Evolutionary conservation across 2,113 vertebrate genomes (phyloP).

Genomic region (Notothenia rossii): DNA sequence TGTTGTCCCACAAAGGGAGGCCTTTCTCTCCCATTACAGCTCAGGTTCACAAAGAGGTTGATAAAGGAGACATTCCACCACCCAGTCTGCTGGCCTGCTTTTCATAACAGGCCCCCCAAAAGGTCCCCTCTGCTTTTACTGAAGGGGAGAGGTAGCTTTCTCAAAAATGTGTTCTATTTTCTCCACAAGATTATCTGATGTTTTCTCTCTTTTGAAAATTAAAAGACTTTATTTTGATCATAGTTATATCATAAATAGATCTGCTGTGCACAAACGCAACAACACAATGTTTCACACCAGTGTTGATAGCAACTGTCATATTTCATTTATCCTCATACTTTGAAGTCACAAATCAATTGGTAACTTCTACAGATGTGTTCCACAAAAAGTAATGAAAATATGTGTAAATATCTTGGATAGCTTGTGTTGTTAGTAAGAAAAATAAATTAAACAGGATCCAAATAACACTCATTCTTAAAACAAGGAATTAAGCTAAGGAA

Average conservation of each 20-base stretch:
- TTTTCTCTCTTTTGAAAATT: neutral
- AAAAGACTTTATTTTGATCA: neutral
- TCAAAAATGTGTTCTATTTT: neutral
- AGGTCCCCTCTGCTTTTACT: neutral
- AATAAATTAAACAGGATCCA: slow-evolving; percentile 8
- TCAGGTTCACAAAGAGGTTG: slow-evolving; percentile 55
- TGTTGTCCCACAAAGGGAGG: slow-evolving; percentile 14
- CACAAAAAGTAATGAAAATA: slow-evolving; percentile 5
- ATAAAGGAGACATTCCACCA: slow-evolving; percentile 54
- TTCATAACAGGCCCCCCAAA: slow-evolving; percentile 20
- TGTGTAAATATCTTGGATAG: neutral
- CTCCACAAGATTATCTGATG: neutral
- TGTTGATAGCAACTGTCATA: slow-evolving; percentile 17
- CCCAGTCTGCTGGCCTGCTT: slow-evolving; percentile 29
- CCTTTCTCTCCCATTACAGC: slow-evolving; percentile 19
- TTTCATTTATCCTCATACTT: slow-evolving; percentile 7
- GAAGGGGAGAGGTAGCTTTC: neutral
- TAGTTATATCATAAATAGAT: neutral
- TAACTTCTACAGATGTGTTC: slow-evolving; percentile 15
- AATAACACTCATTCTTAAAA: neutral
- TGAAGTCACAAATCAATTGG: slow-evolving; percentile 6
- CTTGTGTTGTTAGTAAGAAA: slow-evolving; percentile 9
- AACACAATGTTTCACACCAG: neutral
- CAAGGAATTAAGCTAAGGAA: neutral
- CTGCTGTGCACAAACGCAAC: neutral